phyloP scores from a whole-genome alignment of 2,888 invertebrate genomes.

The Napeogenes inachia region DNA sequence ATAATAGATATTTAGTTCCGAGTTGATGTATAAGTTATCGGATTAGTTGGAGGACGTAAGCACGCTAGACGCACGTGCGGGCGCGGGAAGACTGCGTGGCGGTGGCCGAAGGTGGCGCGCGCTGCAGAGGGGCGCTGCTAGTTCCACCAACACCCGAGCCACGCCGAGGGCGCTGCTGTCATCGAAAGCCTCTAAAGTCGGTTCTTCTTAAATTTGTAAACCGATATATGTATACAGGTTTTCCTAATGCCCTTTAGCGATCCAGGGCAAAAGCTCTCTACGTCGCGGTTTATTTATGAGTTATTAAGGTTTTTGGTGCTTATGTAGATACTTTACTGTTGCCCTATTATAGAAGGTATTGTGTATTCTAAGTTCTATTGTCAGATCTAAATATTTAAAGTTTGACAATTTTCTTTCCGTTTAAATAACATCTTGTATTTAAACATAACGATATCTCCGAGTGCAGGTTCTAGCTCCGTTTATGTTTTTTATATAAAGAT shows the following conservation, averaged over 20 bases:
- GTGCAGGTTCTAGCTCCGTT: too few species aligned
- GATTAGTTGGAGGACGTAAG: conserved; percentile 48
- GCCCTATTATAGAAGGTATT: neutral
- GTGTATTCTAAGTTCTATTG: too few species aligned
- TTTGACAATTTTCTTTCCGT: too few species aligned
- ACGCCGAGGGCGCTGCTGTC: conserved; percentile 52
- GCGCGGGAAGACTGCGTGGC: conserved; percentile 78
- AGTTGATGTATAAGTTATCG: conserved; percentile 51
- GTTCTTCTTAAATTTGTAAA: conserved; percentile 23
- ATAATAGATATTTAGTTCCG: conserved; percentile 43
- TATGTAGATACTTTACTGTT: neutral
- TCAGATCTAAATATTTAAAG: too few species aligned
- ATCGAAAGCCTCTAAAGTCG: conserved; percentile 27
- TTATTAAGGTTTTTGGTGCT: conserved; percentile 5
- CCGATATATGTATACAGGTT: conserved; percentile 23
- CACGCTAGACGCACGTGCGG: conserved; percentile 73
- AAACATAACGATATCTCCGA: too few species aligned
- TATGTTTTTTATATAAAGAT: too few species aligned
- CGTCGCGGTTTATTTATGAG: conserved; percentile 3
- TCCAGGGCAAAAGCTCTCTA: conserved; percentile 6
- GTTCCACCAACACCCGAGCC: conserved; percentile 43
- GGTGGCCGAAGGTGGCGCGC: conserved; percentile 60
- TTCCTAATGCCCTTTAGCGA: conserved; percentile 7
- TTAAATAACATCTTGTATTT: too few species aligned
- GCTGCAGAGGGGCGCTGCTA: conserved; percentile 55